A percentile compares a stretch with the other conserved stretches of the same genome.
Evolutionary conservation across 2,113 vertebrate genomes (phyloP).

Genomic region (Emydocephalus ijimae): DNA sequence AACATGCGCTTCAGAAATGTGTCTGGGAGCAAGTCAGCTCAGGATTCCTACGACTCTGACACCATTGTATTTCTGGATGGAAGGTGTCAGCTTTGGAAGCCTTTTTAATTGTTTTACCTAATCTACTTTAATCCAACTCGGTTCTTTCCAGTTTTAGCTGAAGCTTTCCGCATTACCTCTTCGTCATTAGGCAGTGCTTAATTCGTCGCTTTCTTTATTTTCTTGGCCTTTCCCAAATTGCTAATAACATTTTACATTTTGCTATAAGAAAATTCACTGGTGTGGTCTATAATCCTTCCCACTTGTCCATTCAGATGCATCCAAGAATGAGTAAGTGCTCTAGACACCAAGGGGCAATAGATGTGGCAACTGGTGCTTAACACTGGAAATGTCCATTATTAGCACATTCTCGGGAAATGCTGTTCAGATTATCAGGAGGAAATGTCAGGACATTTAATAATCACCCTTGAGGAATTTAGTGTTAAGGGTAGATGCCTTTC

Average conservation of each 20-base stretch:
- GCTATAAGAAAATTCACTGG: constrained; percentile 64
- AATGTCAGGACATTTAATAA: constrained; percentile 61
- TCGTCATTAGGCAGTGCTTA: constrained; percentile 49
- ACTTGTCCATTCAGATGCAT: constrained; percentile 69
- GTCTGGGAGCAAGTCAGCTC: neutral
- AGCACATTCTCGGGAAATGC: constrained; percentile 65
- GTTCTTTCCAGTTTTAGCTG: constrained; percentile 21
- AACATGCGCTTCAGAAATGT: neutral
- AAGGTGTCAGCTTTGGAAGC: constrained; percentile 30
- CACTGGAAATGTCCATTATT: constrained; percentile 64
- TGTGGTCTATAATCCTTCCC: constrained; percentile 63
- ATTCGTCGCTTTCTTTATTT: constrained; percentile 50
- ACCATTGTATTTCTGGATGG: neutral
- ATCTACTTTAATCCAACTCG: constrained; percentile 23
- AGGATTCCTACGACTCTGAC: constrained; percentile 22
- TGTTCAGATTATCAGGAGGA: constrained; percentile 59
- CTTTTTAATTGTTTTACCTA: constrained; percentile 20
- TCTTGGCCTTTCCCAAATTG: constrained; percentile 55
- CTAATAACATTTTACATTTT: constrained; percentile 64
- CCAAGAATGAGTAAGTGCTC: constrained; percentile 74
- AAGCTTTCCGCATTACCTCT: constrained; percentile 25
- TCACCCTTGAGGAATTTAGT: constrained; percentile 40
- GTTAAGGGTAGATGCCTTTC: constrained; percentile 39
- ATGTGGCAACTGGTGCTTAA: constrained; percentile 66
- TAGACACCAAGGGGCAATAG: constrained; percentile 62